Evolutionary conservation across 2,797 vertebrate genomes (phyloP).

Genomic region (Poeciliopsis presidionis): DNA sequence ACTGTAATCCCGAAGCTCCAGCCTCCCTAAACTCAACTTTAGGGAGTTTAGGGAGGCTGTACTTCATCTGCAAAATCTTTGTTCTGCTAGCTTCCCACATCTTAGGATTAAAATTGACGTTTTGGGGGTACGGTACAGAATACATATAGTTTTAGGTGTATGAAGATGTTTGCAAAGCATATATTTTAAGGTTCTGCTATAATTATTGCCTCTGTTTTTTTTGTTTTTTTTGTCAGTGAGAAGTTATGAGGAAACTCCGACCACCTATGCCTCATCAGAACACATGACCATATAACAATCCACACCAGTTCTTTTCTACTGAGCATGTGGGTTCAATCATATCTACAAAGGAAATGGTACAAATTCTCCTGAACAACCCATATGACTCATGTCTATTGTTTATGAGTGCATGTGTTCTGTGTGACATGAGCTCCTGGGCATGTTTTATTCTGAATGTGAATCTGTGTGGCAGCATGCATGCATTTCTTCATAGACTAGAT

Average conservation of each 20-base stretch:
- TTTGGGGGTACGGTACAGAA: not conserved
- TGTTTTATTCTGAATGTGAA: constrained; percentile 45
- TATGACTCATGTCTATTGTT: constrained; percentile 29
- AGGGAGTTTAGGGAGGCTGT: not conserved
- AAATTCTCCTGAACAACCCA: constrained; percentile 28
- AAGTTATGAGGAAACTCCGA: constrained; percentile 79
- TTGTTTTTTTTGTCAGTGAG: constrained; percentile 73
- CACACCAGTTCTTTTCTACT: constrained; percentile 35
- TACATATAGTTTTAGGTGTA: not conserved
- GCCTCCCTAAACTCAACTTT: not conserved
- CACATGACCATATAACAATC: not conserved
- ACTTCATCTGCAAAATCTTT: not conserved
- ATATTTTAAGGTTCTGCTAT: constrained; percentile 3
- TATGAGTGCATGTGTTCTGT: constrained; percentile 35
- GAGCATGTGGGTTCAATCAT: constrained; percentile 28
- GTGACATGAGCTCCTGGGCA: constrained; percentile 24
- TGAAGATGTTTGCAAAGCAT: not conserved
- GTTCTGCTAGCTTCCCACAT: not conserved
- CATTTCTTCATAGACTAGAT: constrained; percentile 11
- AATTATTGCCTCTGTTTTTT: constrained; percentile 1
- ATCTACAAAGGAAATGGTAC: constrained; percentile 38
- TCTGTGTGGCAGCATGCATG: constrained; percentile 17
- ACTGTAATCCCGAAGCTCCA: not conserved
- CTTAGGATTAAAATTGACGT: not conserved
- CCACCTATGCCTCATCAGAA: constrained; percentile 28